Conservation (phyloP, 2,113 vertebrate species). For the Nibea albiflora region DNA sequence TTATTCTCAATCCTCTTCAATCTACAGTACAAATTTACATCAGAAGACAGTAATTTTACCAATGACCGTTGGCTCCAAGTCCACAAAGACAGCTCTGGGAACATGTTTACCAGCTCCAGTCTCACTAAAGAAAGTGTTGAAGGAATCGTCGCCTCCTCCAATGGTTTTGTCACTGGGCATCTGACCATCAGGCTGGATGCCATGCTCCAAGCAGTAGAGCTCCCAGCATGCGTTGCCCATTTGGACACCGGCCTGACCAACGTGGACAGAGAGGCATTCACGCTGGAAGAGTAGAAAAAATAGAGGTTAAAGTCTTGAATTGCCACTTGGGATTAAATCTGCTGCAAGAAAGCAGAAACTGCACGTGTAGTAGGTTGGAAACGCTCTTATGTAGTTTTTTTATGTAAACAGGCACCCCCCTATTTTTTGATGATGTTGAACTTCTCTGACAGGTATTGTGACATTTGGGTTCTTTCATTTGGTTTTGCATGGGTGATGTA, state of each 20-base stretch:
- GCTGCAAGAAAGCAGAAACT: constrained; percentile 17
- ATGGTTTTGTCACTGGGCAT: constrained; percentile 80
- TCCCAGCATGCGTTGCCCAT: constrained; percentile 94
- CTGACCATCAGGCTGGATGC: constrained; percentile 83
- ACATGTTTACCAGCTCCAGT: constrained; percentile 82
- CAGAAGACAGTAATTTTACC: constrained; percentile 55
- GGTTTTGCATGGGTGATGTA: too few relatives aligned
- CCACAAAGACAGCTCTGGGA: constrained; percentile 79
- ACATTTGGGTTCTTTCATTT: too few relatives aligned
- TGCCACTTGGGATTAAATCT: neutral
- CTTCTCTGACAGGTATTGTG: too few relatives aligned
- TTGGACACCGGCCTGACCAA: constrained; percentile 86
- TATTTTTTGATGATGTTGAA: too few relatives aligned
- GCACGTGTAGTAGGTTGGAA: too few relatives aligned
- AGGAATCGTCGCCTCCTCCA: constrained; percentile 79
- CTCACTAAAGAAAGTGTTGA: constrained; percentile 83
- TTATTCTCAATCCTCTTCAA: neutral
- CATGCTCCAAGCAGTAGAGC: constrained; percentile 92
- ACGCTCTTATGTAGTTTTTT: too few relatives aligned
- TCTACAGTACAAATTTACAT: neutral
- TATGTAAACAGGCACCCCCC: too few relatives aligned
- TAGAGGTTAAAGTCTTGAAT: neutral
- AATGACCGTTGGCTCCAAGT: constrained; percentile 80
- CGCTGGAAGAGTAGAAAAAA: constrained; percentile 48
- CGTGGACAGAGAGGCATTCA: constrained; percentile 77